Percentiles rank a stretch among this genome's conserved stretches.
Evolutionary conservation across 2,113 vertebrate species (phyloP).

Genomic region (Python bivittatus): DNA sequence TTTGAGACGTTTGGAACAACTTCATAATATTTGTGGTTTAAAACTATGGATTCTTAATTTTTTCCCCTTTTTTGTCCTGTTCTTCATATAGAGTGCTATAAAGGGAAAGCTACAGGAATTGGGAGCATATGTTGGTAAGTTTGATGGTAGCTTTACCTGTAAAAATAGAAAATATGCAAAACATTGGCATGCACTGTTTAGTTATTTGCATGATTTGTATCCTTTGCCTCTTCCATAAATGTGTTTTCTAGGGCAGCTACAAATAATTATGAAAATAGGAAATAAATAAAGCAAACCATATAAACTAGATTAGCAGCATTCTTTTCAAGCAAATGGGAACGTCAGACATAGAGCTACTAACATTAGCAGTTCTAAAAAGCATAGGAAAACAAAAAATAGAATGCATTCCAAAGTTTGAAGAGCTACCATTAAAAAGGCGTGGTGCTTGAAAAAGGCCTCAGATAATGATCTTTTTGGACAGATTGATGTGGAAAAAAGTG

Average conservation of each 20-base stretch:
- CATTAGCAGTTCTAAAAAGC: neutral
- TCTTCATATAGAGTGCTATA: constrained; percentile 86
- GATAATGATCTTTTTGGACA: neutral
- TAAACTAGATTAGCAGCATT: neutral
- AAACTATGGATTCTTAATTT: constrained; percentile 22
- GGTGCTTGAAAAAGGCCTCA: neutral
- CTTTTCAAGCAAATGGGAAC: neutral
- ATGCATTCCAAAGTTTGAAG: neutral
- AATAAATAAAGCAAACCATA: neutral
- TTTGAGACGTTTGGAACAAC: constrained; percentile 5
- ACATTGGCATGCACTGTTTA: neutral
- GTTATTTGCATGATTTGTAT: neutral
- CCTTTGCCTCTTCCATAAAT: neutral
- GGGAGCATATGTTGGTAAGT: constrained; percentile 96
- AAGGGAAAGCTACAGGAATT: constrained; percentile 96
- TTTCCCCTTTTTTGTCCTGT: neutral
- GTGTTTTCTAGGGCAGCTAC: neutral
- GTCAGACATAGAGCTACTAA: neutral
- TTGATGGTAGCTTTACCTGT: neutral
- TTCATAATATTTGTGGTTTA: constrained; percentile 15
- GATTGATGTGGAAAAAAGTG: neutral
- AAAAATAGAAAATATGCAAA: neutral
- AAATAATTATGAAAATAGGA: neutral
- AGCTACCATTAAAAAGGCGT: neutral
- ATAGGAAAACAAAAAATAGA: neutral